Evolutionary conservation across 2,888 invertebrate genomes (phyloP), one percentile per base, ranked within the genome.

Genomic region (Thecophora atra): DNA sequence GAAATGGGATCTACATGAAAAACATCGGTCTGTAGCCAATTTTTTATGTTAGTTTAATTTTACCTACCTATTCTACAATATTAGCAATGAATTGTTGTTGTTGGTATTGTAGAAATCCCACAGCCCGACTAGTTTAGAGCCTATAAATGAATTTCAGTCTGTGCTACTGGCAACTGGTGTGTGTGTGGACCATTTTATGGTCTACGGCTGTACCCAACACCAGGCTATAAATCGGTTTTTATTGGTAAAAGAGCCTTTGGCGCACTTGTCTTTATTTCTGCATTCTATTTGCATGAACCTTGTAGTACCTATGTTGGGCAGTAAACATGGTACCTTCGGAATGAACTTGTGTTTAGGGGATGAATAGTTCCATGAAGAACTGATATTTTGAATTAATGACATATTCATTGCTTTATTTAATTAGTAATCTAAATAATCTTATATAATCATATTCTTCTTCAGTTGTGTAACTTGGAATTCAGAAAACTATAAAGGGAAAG

Each of bases 211-310:
- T 15, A 24, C 28, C 15, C 15, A 58, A 30, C 47, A 30, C 51
- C 51, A 62, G 30, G 62, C 51, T 28, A 70, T 70, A 62, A 70
- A 70, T 70, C 70, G 70, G 62, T 70, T 69, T 70, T 60, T 28
- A n/a, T 37, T 37, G 37, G 37, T 37, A 37, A 6, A 11, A 37
- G 37, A 70, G 62, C 70, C 62, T 51, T 70, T 70, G 47, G 30
- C 19, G 13, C 30, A 8, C 19, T 54, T 24, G 37, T 67, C 11
- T 67, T 24, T 19, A 7, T 67, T 54, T 42, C 13, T 67, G 37
- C 37, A 30, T 37, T 37, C 1, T 2, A 8, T 37, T 37, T 37
- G 37, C 30, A 8, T 37, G 11, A 37, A 2, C 37, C 37, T n/a
- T n/a, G n/a, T n/a, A n/a, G n/a, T n/a, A n/a, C n/a, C n/a, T n/a